Evolutionary conservation across 1,140 invertebrate genomes (phyloP).

Genomic region (Acarapis woodi): DNA sequence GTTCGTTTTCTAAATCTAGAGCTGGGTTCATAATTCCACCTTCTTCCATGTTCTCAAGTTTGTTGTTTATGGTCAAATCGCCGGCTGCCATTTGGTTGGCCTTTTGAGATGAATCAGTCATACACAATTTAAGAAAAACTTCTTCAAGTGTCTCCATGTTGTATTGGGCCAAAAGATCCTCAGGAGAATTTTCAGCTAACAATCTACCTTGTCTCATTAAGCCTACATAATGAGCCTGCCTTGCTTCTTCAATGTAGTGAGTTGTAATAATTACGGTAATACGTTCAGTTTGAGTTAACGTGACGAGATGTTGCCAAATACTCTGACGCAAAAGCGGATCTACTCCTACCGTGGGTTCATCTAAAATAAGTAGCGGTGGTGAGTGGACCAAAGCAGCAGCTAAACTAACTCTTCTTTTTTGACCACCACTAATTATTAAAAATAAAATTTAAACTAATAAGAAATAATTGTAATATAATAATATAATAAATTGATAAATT

Average conservation of each 20-base stretch:
- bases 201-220: conserved; percentile 70
- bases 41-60: no score
- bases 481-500: no score
- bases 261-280: conserved; percentile 79
- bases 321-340: conserved; percentile 65
- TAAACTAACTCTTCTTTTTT: conserved; percentile 21
- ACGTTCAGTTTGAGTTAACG: conserved; percentile 42
- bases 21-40: no score
- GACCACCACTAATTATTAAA: conserved; percentile 21
- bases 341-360: conserved; percentile 50
- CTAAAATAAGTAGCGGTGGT: conserved; percentile 21
- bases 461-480: no score
- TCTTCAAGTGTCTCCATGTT: conserved; percentile 57
- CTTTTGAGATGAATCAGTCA: conserved; percentile 18
- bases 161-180: conserved; percentile 46
- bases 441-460: no score
- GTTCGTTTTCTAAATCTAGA: no score
- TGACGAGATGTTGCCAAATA: conserved; percentile 67
- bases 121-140: conserved; percentile 71
- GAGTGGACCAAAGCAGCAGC: conserved; percentile 21
- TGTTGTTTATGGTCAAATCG: neutral
- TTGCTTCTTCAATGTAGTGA: conserved; percentile 72
- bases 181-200: conserved; percentile 66
- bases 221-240: conserved; percentile 61
- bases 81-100: conserved; percentile 1